A percentile compares a stretch with the other conserved stretches of the same genome.
phyloP scores from a whole-genome alignment of 2,797 vertebrate genomes.

The Microchirus variegatus region DNA sequence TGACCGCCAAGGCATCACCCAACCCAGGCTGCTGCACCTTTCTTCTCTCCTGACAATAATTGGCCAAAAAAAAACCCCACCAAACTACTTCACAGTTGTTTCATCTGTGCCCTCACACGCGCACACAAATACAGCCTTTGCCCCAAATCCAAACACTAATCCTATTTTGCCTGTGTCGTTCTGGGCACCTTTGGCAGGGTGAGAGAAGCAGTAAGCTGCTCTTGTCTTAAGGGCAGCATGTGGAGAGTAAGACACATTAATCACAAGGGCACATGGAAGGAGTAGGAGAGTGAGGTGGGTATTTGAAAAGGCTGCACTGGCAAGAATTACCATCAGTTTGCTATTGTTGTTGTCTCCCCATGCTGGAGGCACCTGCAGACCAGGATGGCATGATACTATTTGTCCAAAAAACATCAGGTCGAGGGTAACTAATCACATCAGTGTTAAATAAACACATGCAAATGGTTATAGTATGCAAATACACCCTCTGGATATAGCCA shows the following conservation, averaged over 20 bases:
- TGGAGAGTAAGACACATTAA: slow-evolving; percentile 67
- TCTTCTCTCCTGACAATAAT: slow-evolving; percentile 69
- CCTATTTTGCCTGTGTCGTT: slow-evolving; percentile 71
- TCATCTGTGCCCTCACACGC: slow-evolving; percentile 43
- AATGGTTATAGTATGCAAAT: slow-evolving; percentile 53
- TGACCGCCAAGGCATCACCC: slow-evolving; percentile 70
- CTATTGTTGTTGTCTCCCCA: slow-evolving; percentile 48
- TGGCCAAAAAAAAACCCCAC: slow-evolving; percentile 35
- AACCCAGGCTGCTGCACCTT: slow-evolving; percentile 64
- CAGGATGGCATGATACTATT: slow-evolving; percentile 48
- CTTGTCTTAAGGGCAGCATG: slow-evolving; percentile 71
- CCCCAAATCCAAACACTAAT: slow-evolving; percentile 65
- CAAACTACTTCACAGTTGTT: slow-evolving; percentile 62
- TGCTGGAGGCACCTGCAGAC: slow-evolving; percentile 53
- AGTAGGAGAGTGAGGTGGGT: slow-evolving; percentile 57
- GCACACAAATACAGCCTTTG: slow-evolving; percentile 52
- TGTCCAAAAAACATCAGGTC: slow-evolving; percentile 55
- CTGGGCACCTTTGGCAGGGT: slow-evolving; percentile 57
- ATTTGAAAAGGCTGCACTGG: slow-evolving; percentile 58
- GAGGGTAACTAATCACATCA: slow-evolving; percentile 62
- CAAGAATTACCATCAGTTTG: slow-evolving; percentile 67
- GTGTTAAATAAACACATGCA: slow-evolving; percentile 60
- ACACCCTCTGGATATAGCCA: slow-evolving; percentile 33
- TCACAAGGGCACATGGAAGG: slow-evolving; percentile 64
- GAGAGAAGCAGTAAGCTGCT: slow-evolving; percentile 65